Conservation (phyloP, 2,797 vertebrate species). For the Chromis chromis region DNA sequence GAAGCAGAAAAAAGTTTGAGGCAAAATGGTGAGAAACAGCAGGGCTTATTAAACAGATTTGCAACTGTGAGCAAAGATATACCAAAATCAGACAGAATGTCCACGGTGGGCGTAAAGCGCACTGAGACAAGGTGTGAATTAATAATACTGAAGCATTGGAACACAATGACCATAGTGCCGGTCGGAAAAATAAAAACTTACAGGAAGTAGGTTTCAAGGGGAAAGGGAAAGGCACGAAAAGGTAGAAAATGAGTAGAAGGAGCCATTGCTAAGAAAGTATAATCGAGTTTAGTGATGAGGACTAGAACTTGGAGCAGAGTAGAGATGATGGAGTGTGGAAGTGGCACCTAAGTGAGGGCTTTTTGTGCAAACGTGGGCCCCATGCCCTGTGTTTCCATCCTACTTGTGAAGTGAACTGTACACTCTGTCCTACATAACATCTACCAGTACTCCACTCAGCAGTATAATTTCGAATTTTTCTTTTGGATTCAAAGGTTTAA, state of each 20-base stretch:
- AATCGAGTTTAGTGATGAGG: conserved; percentile 31
- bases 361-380: conserved; percentile 66
- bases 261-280: conserved; percentile 2
- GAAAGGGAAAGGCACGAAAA: conserved; percentile 6
- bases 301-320: conserved; percentile 35
- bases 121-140: conserved; percentile 22
- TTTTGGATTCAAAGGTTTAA: conserved; percentile 1
- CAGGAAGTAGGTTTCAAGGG: conserved; percentile 14
- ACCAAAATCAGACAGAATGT: conserved; percentile 9
- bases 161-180: conserved; percentile 8
- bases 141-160: conserved; percentile 5
- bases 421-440: conserved; percentile 62
- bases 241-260: not conserved
- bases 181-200: conserved; percentile 3
- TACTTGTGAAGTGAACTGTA: conserved; percentile 78
- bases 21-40: not conserved
- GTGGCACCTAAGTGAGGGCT: conserved; percentile 68
- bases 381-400: conserved; percentile 77
- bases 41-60: not conserved
- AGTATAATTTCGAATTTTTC: conserved; percentile 23
- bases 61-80: not conserved
- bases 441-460: conserved; percentile 24
- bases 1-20: conserved; percentile 6
- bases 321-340: conserved; percentile 62
- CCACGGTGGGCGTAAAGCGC: not conserved